Percentiles rank a stretch among this genome's conserved stretches.
Conservation (phyloP, 2,888 invertebrate species). For the Pseudococcus viburni region DNA sequence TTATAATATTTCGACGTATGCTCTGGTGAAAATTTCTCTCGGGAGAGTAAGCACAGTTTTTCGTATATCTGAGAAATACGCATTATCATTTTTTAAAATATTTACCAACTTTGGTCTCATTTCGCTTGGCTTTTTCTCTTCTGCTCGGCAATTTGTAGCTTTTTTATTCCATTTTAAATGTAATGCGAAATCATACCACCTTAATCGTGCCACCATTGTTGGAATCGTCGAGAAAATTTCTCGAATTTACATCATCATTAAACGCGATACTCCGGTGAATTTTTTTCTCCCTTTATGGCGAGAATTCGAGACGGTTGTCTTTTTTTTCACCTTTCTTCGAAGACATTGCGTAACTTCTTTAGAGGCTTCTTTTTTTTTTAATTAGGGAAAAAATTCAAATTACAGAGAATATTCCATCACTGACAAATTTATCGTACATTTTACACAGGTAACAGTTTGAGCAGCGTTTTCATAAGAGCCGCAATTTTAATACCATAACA, state of each 20-base stretch:
- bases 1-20: slow-evolving; percentile 49
- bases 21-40: slow-evolving; percentile 41
- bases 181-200: not conserved
- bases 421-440: slow-evolving; percentile 13
- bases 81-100: slow-evolving; percentile 41
- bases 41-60: slow-evolving; percentile 19
- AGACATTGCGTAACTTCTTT: not conserved
- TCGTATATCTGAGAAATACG: slow-evolving; percentile 21
- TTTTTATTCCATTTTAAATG: slow-evolving; percentile 12
- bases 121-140: not conserved
- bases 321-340: not conserved
- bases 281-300: not conserved
- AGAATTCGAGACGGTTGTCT: not conserved
- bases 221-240: not conserved
- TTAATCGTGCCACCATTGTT: not conserved
- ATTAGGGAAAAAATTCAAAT: not conserved
- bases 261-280: not conserved
- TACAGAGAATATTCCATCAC: not conserved
- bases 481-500: slow-evolving; percentile 36
- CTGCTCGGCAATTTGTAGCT: not conserved
- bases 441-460: not conserved
- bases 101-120: slow-evolving; percentile 44
- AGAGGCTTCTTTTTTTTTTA: not conserved
- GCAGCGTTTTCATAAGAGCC: not conserved
- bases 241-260: not conserved